phyloP scores from a whole-genome alignment of 2,888 invertebrate species.

The Sphinx pinastri region DNA sequence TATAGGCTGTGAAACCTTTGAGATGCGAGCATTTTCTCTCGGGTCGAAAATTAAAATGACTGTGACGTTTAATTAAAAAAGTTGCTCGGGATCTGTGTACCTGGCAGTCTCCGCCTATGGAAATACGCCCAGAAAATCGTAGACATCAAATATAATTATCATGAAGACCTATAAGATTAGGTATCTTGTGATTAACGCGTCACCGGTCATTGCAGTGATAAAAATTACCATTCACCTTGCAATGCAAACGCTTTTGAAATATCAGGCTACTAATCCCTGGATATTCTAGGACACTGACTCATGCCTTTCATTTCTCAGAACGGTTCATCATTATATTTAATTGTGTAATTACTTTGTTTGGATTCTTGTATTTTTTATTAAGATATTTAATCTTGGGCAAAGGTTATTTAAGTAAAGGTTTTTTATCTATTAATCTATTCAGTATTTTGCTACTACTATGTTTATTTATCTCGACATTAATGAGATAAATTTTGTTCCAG shows the following conservation, averaged over 20 bases:
- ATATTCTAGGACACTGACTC: conserved; percentile 19
- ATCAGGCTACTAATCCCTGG: conserved; percentile 3
- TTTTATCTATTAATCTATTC: no score
- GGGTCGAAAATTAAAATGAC: no score
- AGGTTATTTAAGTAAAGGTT: neutral
- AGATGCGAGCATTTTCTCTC: no score
- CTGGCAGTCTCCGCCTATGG: no score
- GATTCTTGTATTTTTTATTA: neutral
- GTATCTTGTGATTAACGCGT: neutral
- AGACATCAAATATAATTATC: neutral
- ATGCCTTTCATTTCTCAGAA: conserved; percentile 7
- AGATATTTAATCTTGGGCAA: neutral
- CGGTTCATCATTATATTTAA: conserved; percentile 38
- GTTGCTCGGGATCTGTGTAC: no score
- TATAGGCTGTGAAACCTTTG: no score
- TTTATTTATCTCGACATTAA: no score
- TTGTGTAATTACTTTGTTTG: neutral
- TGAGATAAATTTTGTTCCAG: no score
- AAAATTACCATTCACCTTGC: conserved; percentile 19
- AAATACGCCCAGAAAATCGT: no score
- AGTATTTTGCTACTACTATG: no score
- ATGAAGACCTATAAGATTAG: neutral
- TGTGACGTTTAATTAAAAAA: no score
- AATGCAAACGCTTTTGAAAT: conserved; percentile 1
- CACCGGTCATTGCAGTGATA: conserved; percentile 4